These are phyloP conservation scores for Deroplatys truncata DNA, from an alignment of 2,888 invertebrate species.

Conservation along the genomic window DNA sequence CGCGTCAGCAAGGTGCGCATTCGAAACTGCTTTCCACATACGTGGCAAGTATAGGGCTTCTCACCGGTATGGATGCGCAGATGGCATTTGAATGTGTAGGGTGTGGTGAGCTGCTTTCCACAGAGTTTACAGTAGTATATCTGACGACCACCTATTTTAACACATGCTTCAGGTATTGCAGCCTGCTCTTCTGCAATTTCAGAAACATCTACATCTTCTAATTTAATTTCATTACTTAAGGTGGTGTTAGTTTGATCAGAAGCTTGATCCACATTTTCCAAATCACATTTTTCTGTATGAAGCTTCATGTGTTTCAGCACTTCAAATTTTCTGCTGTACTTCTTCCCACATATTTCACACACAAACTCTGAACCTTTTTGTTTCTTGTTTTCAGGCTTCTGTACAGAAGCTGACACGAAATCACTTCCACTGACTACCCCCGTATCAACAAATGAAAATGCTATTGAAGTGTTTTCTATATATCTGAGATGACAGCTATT, in stretches of 20 bases:
- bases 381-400: not conserved
- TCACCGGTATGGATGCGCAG: not conserved
- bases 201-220: too few relatives aligned
- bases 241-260: too few relatives aligned
- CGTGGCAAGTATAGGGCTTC: not conserved
- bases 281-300: slow-evolving; percentile 22
- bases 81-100: not conserved
- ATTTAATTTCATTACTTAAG: too few relatives aligned
- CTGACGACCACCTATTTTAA: not conserved
- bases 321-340: slow-evolving; percentile 42
- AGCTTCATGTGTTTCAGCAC: slow-evolving; percentile 40
- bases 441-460: not conserved
- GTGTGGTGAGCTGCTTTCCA: not conserved
- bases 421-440: not conserved
- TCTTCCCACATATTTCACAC: slow-evolving; percentile 40
- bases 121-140: not conserved
- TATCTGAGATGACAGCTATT: not conserved
- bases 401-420: not conserved
- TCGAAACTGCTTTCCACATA: slow-evolving; percentile 8
- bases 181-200: too few relatives aligned
- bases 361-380: not conserved
- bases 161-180: too few relatives aligned
- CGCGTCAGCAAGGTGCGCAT: not conserved
- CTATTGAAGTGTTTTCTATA: not conserved
- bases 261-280: not conserved